Evolutionary conservation across 2,113 vertebrate genomes (phyloP).

Genomic region (Calidris pygmaea): DNA sequence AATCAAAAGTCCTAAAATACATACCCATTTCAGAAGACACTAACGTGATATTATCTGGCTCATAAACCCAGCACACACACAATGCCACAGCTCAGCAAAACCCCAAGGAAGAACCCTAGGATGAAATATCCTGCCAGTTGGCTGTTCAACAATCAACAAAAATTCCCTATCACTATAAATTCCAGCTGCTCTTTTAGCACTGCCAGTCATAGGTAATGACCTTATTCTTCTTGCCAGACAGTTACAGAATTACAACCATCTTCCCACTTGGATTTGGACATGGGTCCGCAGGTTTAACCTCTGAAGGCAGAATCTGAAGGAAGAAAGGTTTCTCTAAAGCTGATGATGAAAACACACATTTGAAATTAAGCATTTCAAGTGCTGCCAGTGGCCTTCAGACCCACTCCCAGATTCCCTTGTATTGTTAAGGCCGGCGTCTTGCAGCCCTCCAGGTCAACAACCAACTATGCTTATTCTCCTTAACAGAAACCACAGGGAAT

Average conservation of each 20-base stretch:
- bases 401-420: neutral
- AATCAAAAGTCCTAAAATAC: neutral
- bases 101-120: neutral
- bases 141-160: neutral
- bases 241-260: neutral
- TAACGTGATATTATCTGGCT: neutral
- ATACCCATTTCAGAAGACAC: neutral
- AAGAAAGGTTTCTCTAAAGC: neutral
- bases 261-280: neutral
- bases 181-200: neutral
- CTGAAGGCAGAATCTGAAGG: neutral
- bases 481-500: neutral
- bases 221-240: neutral
- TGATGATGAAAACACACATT: neutral
- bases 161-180: neutral
- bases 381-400: neutral
- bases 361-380: neutral
- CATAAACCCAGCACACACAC: neutral
- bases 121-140: neutral
- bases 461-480: neutral
- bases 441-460: neutral
- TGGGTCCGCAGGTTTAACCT: neutral
- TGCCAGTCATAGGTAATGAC: neutral
- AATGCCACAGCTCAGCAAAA: neutral
- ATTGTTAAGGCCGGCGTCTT: neutral